These are phyloP conservation scores for Euwallacea similis DNA, from an alignment of 1,140 invertebrate species.

Conservation along the genomic window DNA sequence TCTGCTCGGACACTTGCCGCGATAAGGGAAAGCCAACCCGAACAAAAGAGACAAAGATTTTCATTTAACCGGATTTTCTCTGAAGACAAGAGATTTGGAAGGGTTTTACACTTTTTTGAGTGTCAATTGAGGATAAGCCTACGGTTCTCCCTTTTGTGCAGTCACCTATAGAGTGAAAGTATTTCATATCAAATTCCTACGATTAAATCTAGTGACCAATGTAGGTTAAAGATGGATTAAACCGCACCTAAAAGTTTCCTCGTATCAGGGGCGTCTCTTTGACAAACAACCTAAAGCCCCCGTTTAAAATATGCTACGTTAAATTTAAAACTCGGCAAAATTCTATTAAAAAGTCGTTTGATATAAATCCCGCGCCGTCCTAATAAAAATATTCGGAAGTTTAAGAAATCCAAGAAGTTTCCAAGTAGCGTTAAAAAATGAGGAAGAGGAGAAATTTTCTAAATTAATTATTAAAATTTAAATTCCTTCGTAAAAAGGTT, in stretches of 20 bases:
- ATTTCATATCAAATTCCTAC: too few relatives aligned
- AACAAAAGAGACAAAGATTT: conserved; percentile 27
- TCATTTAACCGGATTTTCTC: conserved; percentile 21
- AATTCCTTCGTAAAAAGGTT: background rate
- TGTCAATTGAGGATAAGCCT: conserved; percentile 25
- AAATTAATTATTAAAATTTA: conserved; percentile 7
- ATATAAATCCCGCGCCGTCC: background rate
- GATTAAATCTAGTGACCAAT: too few relatives aligned
- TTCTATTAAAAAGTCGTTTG: conserved; percentile 6
- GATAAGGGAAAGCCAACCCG: conserved; percentile 12
- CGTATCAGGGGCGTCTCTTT: background rate
- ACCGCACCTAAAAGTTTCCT: background rate
- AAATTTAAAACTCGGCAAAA: background rate
- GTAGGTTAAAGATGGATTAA: background rate
- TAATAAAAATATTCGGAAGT: conserved; percentile 5
- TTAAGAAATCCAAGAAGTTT: background rate
- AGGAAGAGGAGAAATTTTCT: background rate
- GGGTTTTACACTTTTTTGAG: conserved; percentile 27
- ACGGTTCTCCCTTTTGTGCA: background rate
- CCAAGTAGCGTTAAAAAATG: background rate
- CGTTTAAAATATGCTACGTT: conserved; percentile 3
- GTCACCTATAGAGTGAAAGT: too few relatives aligned
- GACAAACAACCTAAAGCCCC: too few relatives aligned
- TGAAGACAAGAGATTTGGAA: conserved; percentile 22
- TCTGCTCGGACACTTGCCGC: conserved; percentile 22